Evolutionary conservation across 2,888 invertebrate species (phyloP).

Genomic region (Eupithecia vulgata): DNA sequence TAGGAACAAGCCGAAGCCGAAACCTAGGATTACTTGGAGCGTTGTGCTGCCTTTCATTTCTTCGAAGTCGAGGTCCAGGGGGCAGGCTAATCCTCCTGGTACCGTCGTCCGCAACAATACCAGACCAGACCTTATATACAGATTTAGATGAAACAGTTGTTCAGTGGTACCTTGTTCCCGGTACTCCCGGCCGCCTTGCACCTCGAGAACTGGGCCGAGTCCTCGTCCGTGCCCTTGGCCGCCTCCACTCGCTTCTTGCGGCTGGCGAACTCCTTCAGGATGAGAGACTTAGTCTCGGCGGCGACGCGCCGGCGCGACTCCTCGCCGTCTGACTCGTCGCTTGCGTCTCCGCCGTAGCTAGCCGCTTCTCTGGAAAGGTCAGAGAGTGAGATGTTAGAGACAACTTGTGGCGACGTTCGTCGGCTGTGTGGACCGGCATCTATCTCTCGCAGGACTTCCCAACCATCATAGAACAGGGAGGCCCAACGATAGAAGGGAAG

Average conservation of each 20-base stretch:
- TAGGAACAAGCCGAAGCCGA: no score
- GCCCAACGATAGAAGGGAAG: no score
- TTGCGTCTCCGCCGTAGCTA: constrained; percentile 66
- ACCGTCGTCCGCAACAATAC: no score
- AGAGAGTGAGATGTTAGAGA: background rate
- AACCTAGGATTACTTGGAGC: no score
- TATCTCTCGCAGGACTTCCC: background rate
- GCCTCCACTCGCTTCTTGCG: constrained; percentile 81
- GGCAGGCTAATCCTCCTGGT: no score
- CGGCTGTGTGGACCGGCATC: background rate
- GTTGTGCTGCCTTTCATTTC: no score
- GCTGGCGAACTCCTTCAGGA: constrained; percentile 90
- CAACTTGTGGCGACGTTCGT: background rate
- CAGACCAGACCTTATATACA: no score
- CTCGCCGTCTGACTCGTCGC: constrained; percentile 71
- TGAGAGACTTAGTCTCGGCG: constrained; percentile 87
- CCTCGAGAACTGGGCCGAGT: constrained; percentile 85
- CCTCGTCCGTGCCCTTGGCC: constrained; percentile 76
- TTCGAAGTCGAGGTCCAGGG: no score
- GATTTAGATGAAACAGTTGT: background rate
- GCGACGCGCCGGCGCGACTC: constrained; percentile 76
- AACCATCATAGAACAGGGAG: no score
- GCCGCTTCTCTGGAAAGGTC: constrained; percentile 71
- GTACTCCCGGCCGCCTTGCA: constrained; percentile 90
- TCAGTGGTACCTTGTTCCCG: constrained; percentile 85